These are phyloP conservation scores for Sebastes kiyomatsui DNA, from an alignment of 2,797 vertebrate species.

Conservation along the genomic window DNA sequence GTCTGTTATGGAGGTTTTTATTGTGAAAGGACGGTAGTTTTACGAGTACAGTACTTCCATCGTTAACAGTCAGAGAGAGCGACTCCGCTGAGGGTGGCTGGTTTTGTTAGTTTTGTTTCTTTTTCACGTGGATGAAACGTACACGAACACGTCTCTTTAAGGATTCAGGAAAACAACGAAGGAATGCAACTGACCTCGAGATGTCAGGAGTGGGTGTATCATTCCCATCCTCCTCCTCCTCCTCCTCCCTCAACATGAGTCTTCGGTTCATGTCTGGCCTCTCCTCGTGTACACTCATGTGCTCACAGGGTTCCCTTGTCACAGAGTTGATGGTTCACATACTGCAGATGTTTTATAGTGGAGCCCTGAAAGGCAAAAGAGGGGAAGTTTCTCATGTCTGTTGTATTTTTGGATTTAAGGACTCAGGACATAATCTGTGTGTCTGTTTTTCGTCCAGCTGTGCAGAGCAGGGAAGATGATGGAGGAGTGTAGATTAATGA, in stretches of 20 bases:
- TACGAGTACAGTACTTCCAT: slow-evolving; percentile 19
- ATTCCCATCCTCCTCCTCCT: slow-evolving; percentile 29
- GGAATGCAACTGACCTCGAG: slow-evolving; percentile 50
- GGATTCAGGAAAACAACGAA: slow-evolving; percentile 32
- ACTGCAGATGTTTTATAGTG: slow-evolving; percentile 32
- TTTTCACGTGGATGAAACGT: slow-evolving; percentile 30
- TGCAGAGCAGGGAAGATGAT: not conserved
- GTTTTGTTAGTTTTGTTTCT: not conserved
- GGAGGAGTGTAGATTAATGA: not conserved
- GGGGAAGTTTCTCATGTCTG: slow-evolving; percentile 29
- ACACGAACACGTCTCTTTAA: not conserved
- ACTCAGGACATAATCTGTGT: not conserved
- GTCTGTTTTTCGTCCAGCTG: slow-evolving; percentile 26
- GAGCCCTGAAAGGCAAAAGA: slow-evolving; percentile 30
- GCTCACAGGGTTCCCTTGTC: slow-evolving; percentile 11
- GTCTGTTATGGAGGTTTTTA: slow-evolving; percentile 23
- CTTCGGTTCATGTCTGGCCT: slow-evolving; percentile 4
- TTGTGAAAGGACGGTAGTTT: slow-evolving; percentile 11
- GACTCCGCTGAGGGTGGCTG: not conserved
- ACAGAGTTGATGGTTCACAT: slow-evolving; percentile 28
- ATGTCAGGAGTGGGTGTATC: slow-evolving; percentile 43
- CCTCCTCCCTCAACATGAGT: not conserved
- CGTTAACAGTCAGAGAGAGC: slow-evolving; percentile 15
- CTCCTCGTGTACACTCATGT: not conserved
- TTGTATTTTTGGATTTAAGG: slow-evolving; percentile 28